phyloP scores from a whole-genome alignment of 2,888 invertebrate genomes.

The Rhodophaea formosa region DNA sequence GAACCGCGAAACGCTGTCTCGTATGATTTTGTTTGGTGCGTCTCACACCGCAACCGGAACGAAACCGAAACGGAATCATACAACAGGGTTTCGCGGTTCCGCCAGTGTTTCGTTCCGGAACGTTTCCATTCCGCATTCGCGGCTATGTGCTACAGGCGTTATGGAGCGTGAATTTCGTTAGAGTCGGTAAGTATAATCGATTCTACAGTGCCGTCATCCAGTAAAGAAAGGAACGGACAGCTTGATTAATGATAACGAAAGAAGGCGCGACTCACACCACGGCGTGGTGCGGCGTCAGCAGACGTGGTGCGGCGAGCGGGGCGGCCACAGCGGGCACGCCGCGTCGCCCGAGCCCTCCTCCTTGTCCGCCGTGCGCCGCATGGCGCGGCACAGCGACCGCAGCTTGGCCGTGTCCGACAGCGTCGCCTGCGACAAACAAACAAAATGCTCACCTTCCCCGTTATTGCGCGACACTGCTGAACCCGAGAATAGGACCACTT shows the following conservation, averaged over 20 bases:
- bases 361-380: slow-evolving; percentile 49
- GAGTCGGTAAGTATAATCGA: too few species aligned
- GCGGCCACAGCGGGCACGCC: slow-evolving; percentile 51
- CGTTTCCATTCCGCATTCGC: too few species aligned
- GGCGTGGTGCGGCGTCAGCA: slow-evolving; percentile 36
- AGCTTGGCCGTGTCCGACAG: slow-evolving; percentile 62
- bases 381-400: slow-evolving; percentile 36
- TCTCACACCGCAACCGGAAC: too few species aligned
- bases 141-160: too few species aligned
- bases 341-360: slow-evolving; percentile 44
- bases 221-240: not conserved
- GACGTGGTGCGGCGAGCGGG: slow-evolving; percentile 38
- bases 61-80: too few species aligned
- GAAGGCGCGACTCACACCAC: not conserved
- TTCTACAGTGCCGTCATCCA: not conserved
- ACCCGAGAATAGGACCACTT: too few species aligned
- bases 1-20: too few species aligned
- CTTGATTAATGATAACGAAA: not conserved
- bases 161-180: too few species aligned
- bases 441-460: not conserved
- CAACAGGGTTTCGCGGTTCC: too few species aligned
- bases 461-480: too few species aligned
- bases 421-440: slow-evolving; percentile 48
- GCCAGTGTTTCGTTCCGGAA: too few species aligned
- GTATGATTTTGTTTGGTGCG: too few species aligned